These are phyloP conservation scores for Apostichopus parvimensis DNA, from an alignment of 35 echinoderm and acorn worm species.

Conservation along the genomic window DNA sequence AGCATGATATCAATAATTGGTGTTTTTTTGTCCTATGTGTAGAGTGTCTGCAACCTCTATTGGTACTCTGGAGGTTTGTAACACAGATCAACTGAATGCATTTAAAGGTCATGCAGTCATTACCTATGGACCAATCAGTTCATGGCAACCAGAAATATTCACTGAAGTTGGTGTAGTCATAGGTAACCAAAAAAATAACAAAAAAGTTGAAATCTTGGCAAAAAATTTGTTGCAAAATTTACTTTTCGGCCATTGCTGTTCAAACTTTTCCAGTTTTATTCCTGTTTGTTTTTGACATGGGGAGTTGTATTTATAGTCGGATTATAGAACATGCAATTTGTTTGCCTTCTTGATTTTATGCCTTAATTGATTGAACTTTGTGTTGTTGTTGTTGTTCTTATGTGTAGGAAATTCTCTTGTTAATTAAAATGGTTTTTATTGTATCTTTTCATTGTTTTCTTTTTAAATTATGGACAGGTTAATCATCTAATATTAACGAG, in stretches of 20 bases:
- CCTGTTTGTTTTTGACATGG: too few species aligned
- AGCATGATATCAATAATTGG: too few species aligned
- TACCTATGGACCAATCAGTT: conserved; percentile 25
- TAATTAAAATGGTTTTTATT: too few species aligned
- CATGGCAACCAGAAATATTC: conserved; percentile 56
- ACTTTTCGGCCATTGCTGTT: neutral
- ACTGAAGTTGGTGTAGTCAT: conserved; percentile 55
- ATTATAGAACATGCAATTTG: too few species aligned
- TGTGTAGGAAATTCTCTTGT: too few species aligned
- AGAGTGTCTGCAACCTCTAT: conserved; percentile 41
- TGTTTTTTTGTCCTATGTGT: neutral
- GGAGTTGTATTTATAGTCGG: too few species aligned
- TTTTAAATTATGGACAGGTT: too few species aligned
- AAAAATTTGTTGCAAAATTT: neutral
- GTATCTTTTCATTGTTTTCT: too few species aligned
- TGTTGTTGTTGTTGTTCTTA: too few species aligned
- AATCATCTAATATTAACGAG: too few species aligned
- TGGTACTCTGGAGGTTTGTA: conserved; percentile 30
- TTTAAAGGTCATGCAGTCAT: conserved; percentile 44
- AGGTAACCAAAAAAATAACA: conserved; percentile 19
- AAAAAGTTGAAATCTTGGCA: neutral
- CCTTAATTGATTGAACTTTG: too few species aligned
- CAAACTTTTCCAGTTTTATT: neutral
- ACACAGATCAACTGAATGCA: neutral
- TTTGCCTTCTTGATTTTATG: too few species aligned